Percentiles rank a stretch among this genome's conserved stretches.
These are phyloP conservation scores for Coboldia fuscipes DNA, from an alignment of 1,140 invertebrate species.

Conservation along the genomic window DNA sequence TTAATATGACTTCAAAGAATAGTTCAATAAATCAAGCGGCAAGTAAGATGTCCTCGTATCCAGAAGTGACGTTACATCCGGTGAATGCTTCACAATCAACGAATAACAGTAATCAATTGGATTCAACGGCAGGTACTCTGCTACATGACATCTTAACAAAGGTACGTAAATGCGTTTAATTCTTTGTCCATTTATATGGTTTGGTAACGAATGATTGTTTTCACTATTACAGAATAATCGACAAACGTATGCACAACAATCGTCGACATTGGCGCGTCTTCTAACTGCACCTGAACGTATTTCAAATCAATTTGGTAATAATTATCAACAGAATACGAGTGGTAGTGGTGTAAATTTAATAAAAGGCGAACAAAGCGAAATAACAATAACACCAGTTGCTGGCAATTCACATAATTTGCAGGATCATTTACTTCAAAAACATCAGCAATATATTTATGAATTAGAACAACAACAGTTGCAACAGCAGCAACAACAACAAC, in stretches of 20 bases:
- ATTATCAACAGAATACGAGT: background rate
- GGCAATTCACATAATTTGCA: background rate
- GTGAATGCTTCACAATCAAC: too few relatives aligned
- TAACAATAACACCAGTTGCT: slow-evolving; percentile 31
- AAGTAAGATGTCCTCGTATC: too few relatives aligned
- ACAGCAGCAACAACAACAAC: slow-evolving; percentile 1
- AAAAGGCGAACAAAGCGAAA: slow-evolving; percentile 18
- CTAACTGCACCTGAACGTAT: slow-evolving; percentile 36
- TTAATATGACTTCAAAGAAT: too few relatives aligned
- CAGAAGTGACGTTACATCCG: too few relatives aligned
- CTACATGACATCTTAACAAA: slow-evolving; percentile 55
- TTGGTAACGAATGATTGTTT: too few relatives aligned
- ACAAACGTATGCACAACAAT: slow-evolving; percentile 19
- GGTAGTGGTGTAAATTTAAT: background rate
- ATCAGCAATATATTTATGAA: slow-evolving; percentile 17
- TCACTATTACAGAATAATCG: too few relatives aligned
- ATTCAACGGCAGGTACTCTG: too few relatives aligned
- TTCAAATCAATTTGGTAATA: slow-evolving; percentile 13
- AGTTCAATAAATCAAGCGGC: too few relatives aligned
- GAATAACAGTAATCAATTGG: background rate
- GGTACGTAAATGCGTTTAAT: slow-evolving; percentile 14
- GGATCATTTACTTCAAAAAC: background rate
- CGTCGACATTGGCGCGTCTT: slow-evolving; percentile 53
- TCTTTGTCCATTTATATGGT: background rate
- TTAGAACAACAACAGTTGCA: slow-evolving; percentile 32